A percentile compares a stretch with the other conserved stretches of the same genome.
Conservation (phyloP, 2,888 invertebrate species). For the Cryptocephalus moraei region DNA sequence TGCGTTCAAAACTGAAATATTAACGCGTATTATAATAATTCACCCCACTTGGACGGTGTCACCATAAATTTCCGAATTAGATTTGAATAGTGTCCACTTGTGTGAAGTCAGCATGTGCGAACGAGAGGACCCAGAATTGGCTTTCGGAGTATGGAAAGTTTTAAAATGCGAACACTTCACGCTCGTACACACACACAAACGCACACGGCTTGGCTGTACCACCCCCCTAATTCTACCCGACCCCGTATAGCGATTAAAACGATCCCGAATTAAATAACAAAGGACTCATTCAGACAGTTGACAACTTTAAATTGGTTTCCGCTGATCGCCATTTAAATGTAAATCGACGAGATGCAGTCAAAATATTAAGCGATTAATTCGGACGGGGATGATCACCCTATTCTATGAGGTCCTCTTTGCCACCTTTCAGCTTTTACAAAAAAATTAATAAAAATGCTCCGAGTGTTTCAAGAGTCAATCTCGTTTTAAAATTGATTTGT, state of each 20-base stretch:
- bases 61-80: neutral
- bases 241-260: constrained; percentile 27
- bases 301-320: constrained; percentile 42
- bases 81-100: constrained; percentile 20
- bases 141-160: neutral
- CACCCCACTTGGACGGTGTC: no score
- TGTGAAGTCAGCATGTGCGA: constrained; percentile 32
- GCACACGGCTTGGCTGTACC: constrained; percentile 15
- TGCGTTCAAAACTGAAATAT: no score
- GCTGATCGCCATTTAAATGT: constrained; percentile 40
- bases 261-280: constrained; percentile 39
- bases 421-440: no score
- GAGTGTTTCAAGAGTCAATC: no score
- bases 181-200: neutral
- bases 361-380: neutral
- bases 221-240: constrained; percentile 10
- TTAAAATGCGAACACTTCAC: neutral
- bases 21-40: no score
- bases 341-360: constrained; percentile 25
- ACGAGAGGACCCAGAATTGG: constrained; percentile 6
- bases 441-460: no score
- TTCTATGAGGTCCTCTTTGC: no score
- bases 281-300: constrained; percentile 40
- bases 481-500: no score
- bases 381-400: no score